A percentile compares a stretch with the other conserved stretches of the same genome.
These are phyloP conservation scores for Elanoides forficatus DNA, from an alignment of 2,113 vertebrate species.

Conservation along the genomic window DNA sequence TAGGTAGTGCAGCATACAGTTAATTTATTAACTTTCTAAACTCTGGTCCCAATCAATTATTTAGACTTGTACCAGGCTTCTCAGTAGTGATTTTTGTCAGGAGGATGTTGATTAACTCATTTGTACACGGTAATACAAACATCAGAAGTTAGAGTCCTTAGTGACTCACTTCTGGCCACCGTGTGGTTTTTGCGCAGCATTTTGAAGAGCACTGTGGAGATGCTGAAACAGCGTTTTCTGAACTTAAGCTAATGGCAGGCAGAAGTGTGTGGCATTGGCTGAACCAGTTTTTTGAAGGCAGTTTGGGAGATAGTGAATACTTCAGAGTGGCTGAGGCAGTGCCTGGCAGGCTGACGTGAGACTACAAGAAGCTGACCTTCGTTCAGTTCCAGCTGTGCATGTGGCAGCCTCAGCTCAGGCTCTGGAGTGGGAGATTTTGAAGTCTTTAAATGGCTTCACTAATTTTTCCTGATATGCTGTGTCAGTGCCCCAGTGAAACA, in stretches of 20 bases:
- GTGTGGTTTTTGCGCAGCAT: neutral
- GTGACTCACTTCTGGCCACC: neutral
- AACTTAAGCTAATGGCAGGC: neutral
- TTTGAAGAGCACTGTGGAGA: neutral
- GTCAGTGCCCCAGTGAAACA: neutral
- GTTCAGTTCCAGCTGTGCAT: fast-evolving
- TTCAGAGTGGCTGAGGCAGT: neutral
- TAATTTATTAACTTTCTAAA: neutral
- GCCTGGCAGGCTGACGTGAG: fast-evolving
- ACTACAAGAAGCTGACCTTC: neutral
- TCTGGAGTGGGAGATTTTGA: neutral
- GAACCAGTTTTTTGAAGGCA: neutral
- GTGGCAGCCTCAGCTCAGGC: neutral
- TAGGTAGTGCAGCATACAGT: neutral
- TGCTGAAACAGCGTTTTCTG: neutral
- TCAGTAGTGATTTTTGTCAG: neutral
- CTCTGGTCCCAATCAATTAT: neutral
- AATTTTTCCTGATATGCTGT: neutral
- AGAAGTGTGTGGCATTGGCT: neutral
- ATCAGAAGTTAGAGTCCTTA: neutral
- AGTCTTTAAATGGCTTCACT: neutral
- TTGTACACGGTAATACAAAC: neutral
- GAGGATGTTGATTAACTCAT: neutral
- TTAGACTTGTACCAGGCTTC: neutral
- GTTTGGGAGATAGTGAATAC: neutral